phyloP scores from a whole-genome alignment of 2,888 invertebrate genomes.

The Dysmachus trigonus region DNA sequence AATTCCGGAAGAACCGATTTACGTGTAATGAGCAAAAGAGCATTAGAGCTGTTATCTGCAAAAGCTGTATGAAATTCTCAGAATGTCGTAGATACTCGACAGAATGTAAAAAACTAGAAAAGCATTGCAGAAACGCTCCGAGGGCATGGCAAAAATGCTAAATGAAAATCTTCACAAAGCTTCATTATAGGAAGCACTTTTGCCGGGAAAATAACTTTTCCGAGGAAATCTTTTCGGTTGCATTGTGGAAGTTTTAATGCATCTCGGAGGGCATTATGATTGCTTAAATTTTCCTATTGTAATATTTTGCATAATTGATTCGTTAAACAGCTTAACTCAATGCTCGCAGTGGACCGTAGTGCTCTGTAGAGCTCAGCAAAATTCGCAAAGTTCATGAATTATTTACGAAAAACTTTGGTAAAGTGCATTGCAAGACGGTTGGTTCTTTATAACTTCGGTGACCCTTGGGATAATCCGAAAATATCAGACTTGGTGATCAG shows the following conservation, averaged over 20 bases:
- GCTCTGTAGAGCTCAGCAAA: not conserved
- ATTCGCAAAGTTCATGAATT: not conserved
- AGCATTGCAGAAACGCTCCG: not conserved
- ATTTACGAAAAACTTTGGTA: not conserved
- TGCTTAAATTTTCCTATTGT: conserved; percentile 19
- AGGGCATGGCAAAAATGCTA: not conserved
- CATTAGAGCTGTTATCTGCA: not conserved
- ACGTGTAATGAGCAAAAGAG: not conserved
- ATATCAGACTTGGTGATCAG: not conserved
- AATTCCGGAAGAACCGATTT: not conserved
- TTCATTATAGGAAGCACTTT: conserved; percentile 13
- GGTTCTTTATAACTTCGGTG: not conserved
- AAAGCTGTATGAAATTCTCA: not conserved
- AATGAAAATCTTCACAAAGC: conserved; percentile 11
- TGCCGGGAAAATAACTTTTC: conserved; percentile 9
- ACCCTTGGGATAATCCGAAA: not conserved
- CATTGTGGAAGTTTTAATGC: conserved; percentile 22
- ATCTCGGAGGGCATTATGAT: conserved; percentile 4
- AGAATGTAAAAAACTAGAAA: not conserved
- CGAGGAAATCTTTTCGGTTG: conserved; percentile 6
- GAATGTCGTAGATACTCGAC: not conserved
- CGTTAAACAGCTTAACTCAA: conserved; percentile 7
- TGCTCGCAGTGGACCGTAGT: not conserved
- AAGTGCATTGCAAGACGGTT: not conserved
- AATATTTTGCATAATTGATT: conserved; percentile 28